Base-by-base conservation (phyloP, 2,797 vertebrate genomes). In the Gobionotothen gibberifrons region DNA sequence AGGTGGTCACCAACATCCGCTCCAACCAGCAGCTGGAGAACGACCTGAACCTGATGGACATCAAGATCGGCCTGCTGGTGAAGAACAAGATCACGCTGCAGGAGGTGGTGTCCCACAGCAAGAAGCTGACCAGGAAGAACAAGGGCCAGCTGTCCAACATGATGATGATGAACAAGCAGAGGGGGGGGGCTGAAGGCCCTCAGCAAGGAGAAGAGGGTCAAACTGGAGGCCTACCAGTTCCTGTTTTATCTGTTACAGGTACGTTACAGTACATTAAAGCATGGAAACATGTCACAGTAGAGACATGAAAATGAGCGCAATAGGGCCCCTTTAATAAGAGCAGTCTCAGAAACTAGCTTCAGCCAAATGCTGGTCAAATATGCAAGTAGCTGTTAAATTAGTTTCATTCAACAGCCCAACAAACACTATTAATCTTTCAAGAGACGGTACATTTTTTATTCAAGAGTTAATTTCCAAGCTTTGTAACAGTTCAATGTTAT, bases 101-200 rank as follows among this genome's bases (percentile, higher is more conserved):
- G 96, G 98, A 99, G 82, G 98, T 99, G 73, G 98, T 99, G 74
- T 99, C 98, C 65, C 98, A 99, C 87, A 99, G 98, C 90, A 99
- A 99, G 90, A 99, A 98, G 85, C 96, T 99, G 83, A 98, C 97
- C 64, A 98, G 97, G 89, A 99, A 99, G 90, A 99, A 99, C 88
- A 99, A 98, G 92, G 95, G 96, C 9, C 96, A 99, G 84, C 92
- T 99, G 19, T 98, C 97, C 16, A 93, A 99, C 87, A 97, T 99
- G 95, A 98, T 99, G 97, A 98, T 98, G 97, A 94, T 98, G 89
- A 99, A 97, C 89, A 99, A 98, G 85, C 97, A 99, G 81, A 95
- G 90, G 14, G 98, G 98, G 10, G 10, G 98, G 98, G 15, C 94
- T 99, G 69, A 99, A 99, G 94, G 98, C 97, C 12, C 85, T 99